These are phyloP conservation scores for Bothrops jararaca DNA, from an alignment of 2,113 vertebrate species.

Conservation along the genomic window DNA sequence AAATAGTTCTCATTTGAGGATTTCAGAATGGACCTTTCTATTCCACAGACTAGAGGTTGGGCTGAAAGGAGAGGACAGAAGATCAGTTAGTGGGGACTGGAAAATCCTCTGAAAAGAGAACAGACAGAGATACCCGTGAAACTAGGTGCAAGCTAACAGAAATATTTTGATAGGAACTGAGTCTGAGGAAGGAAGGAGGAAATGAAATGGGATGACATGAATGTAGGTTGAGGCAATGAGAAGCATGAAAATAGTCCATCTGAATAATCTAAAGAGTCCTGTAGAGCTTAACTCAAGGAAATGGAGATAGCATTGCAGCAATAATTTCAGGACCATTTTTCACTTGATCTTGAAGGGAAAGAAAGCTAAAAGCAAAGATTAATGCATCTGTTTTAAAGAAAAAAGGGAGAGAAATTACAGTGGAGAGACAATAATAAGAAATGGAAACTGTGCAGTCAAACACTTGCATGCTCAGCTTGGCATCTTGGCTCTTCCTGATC, in stretches of 20 bases:
- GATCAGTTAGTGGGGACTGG: not conserved
- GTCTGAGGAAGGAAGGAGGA: not conserved
- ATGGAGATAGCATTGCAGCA: not conserved
- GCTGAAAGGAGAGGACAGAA: not conserved
- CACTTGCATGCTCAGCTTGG: not conserved
- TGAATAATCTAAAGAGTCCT: not conserved
- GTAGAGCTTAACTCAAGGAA: not conserved
- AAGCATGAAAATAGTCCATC: not conserved
- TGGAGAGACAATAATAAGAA: not conserved
- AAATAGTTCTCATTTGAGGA: not conserved
- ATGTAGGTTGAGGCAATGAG: not conserved
- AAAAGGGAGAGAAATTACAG: not conserved
- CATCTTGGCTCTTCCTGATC: not conserved
- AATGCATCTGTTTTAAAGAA: not conserved
- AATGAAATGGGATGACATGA: not conserved
- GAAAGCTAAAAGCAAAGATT: not conserved
- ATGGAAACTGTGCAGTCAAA: not conserved
- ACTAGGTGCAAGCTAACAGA: not conserved
- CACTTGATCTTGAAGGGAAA: not conserved
- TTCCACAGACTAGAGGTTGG: not conserved
- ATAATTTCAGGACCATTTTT: not conserved
- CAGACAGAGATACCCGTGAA: not conserved
- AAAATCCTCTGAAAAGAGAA: not conserved
- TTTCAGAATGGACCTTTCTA: not conserved
- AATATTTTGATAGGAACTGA: not conserved